phyloP scores from a whole-genome alignment of 2,888 invertebrate species.

The Cataglyphis albicans region DNA sequence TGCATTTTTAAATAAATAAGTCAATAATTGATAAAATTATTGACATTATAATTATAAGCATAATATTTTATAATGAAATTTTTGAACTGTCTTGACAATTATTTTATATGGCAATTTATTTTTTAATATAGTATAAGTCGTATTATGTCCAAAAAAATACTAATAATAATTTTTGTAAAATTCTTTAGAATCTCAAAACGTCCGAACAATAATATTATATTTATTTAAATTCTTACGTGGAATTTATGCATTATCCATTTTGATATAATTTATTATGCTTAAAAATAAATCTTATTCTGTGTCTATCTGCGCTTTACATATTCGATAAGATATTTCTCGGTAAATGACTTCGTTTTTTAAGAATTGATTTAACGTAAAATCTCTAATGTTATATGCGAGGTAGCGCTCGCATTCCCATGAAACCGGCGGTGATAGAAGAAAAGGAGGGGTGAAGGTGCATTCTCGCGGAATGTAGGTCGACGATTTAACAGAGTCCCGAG shows the following conservation, averaged over 20 bases:
- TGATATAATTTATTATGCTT: background rate
- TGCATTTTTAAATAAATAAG: background rate
- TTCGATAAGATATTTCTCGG: slow-evolving; percentile 15
- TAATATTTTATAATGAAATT: no score
- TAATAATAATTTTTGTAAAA: no score
- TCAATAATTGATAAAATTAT: background rate
- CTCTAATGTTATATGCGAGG: slow-evolving; percentile 38
- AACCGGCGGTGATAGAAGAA: slow-evolving; percentile 57
- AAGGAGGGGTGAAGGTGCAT: slow-evolving; percentile 61
- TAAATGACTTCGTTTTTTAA: background rate
- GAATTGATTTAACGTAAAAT: slow-evolving; percentile 42
- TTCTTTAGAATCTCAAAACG: no score
- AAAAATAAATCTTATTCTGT: background rate
- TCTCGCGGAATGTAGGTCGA: slow-evolving; percentile 80
- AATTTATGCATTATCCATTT: background rate
- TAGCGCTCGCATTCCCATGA: slow-evolving; percentile 73
- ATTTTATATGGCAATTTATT: no score
- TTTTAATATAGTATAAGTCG: no score
- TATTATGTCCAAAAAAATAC: no score
- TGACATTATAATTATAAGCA: background rate
- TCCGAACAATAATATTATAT: background rate
- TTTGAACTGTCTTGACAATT: no score
- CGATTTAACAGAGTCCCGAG: slow-evolving; percentile 79
- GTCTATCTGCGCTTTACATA: background rate
- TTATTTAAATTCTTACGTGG: background rate